Conservation (phyloP, 2,888 invertebrate genomes). For the Dicyrtoma fusca region DNA sequence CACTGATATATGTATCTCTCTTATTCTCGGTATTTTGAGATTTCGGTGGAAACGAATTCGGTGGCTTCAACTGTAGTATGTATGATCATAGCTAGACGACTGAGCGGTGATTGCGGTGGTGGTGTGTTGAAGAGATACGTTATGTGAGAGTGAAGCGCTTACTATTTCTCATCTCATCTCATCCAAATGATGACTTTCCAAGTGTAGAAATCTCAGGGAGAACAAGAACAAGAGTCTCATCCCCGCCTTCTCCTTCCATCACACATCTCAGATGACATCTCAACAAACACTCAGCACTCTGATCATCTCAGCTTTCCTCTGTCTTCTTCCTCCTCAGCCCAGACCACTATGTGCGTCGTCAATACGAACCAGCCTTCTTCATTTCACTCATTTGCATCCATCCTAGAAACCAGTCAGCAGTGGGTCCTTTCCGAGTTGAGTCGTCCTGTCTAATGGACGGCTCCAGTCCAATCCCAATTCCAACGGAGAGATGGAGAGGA, state of each 20-base stretch:
- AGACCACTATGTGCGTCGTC: background rate
- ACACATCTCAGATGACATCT: conserved; percentile 37
- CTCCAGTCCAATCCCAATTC: background rate
- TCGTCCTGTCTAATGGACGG: no score
- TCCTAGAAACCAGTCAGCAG: background rate
- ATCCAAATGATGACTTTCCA: conserved; percentile 33
- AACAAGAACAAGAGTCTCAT: conserved; percentile 30
- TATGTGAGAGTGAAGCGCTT: background rate
- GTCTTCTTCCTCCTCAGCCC: background rate
- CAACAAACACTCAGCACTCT: conserved; percentile 33
- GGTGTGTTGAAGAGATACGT: background rate
- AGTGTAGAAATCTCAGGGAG: conserved; percentile 8
- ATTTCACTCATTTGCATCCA: conserved; percentile 7
- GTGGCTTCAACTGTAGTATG: no score
- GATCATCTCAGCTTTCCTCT: conserved; percentile 29
- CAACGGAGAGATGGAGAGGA: background rate
- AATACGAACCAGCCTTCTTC: conserved; percentile 18
- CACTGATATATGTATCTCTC: no score
- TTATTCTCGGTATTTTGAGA: no score
- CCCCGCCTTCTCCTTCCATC: conserved; percentile 39
- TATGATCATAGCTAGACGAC: no score
- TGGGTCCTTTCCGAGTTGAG: background rate
- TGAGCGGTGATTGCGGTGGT: no score
- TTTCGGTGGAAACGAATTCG: no score
- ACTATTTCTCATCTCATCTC: conserved; percentile 22